Base-by-base conservation (phyloP, 2,797 vertebrate species). In the Gymnothorax javanicus region DNA sequence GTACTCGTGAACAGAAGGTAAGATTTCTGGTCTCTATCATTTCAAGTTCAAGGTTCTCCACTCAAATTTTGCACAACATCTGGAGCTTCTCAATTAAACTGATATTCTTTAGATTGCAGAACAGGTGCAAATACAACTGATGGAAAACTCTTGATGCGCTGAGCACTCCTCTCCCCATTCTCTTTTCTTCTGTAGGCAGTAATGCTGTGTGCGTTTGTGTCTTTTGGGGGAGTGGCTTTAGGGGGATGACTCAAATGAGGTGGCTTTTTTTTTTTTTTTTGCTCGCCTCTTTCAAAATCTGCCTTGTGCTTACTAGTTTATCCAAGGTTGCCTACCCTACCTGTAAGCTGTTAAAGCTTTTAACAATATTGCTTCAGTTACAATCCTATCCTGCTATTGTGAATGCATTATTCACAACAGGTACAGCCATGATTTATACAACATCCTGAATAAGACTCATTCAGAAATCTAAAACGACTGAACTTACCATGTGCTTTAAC, bases 401-500 rank as follows among this genome's bases (percentile, higher is more conserved):
- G 6, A 71, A 13, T 71, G 25, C 11, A 33, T 71, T 27, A 3
- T 75, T 43, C 11, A 15, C 56, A 9, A 81, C 52, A 81, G 50
- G 50, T 54, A 27, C 25, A 23, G 3, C n/a, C n/a, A n/a, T 7
- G 9, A 56, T 56, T 52, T 52, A 13, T 79, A 20, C 23, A 33
- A n/a, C 67, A 73, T 15, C 25, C 58, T 54, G 13, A 33, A 69
- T 69, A 8, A 69, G 13, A 75, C 12, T 75, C 9, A 75, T 15
- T 15, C 54, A 27, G n/a, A 0, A 2, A 6, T 20, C 62, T 69
- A 69, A 25, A 69, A 69, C n/a, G 4, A 20, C 60, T 62, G 43
- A 6, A 87, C 90, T 93, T 69, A 95, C 92, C 93, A 0, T 92
- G 93, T 17, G 93, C 92, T 91, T 93, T 94, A 81, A 94, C 77